Evolutionary conservation across 1,140 invertebrate species (phyloP), one percentile per base, ranked within the genome.

Genomic region (Microplitis mediator): DNA sequence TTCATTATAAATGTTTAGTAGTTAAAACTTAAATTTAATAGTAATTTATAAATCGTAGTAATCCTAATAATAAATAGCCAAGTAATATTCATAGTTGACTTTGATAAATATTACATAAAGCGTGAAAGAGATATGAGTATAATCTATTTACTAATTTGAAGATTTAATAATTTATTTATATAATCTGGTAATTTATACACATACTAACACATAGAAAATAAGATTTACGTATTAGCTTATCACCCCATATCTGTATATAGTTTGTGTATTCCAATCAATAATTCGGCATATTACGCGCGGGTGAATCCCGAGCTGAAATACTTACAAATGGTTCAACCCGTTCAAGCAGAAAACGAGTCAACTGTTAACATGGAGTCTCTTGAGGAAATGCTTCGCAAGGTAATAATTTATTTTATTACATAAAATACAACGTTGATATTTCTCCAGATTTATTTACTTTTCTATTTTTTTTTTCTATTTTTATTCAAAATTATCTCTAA

Each of bases 381-480:
- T 76, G 92, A 94, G 84, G 93, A 94, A 88, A 93, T 93, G 92
- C 89, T 94, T 82, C 90, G 92, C 83, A 94, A 94, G 92, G 92
- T 94, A 89, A 90, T 51, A 34, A 14, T 23, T 31, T 31, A 11
- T 34, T 23, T 36, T 45, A 60, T 39, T 14, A n/a, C 34, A 31
- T 52, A 31, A 68, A 62, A 67, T 52, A 5, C 14, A 60, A 51
- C 51, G 32, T 23, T 72, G 35, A 74, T 70, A 69, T 70, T 70
- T 14, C 34, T 60, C 58, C 54, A 65, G 71, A 74, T 73, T 72
- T 39, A 73, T 68, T 75, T 74, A 6, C 4, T 9, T 16, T 51
- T 50, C 2, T 1, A 23, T 23, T 23, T 23, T 23, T 23, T 23
- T 23, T 23, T 23, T 23, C 1, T 50, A 65, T 51, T 50, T 31